Evolutionary conservation across 2,113 vertebrate genomes (phyloP), one percentile per base, ranked within the genome.

Genomic region (Indicator indicator): DNA sequence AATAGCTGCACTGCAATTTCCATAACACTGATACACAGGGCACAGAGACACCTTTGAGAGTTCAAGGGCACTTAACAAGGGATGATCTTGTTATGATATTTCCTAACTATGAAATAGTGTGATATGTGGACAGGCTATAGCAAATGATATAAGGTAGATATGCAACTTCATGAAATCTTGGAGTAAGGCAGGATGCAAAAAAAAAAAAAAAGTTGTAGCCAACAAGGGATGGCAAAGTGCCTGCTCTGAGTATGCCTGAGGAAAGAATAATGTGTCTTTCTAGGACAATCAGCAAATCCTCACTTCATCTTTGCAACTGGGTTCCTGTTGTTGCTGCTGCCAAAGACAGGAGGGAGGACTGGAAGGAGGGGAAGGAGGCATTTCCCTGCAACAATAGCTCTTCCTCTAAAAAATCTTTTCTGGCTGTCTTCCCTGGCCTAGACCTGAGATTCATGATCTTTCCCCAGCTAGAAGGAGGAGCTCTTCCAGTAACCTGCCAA

Each of bases 251-350:
- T 63, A 63, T 63, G 36, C 20, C 54, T 56, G 38, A 86, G 62
- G 77, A 92, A 90, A 95, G 58, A 84, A 93, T 88, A 87, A 54
- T 67, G 11, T 76, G 50, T 60, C 20, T 92, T 88, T 88, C 70
- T 54, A 84, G 59, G 58, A 71, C 2, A 4, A 84, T 87, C 87
- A 90, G 54, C 63, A 94, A 95, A 92, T 82, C 70, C 46, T 23
- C 33, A 75, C 20, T 56, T 89, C 82, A 48, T 64, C 87, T 86
- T 33, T 87, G 74, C 44, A 84, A 48, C 2, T 36, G 33, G 6
- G 9, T 75, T 94, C 83, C 38, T 71, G 73, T 67, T 76, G 28
- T 67, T 76, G 28, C 55, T 86, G 17, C 58, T 90, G 73, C 73
- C 94, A 94, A 92, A 78, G n/a, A 46, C 27, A 52, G 56, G 65